Evolutionary conservation across 2,113 vertebrate species (phyloP).

Genomic region (Mugil cephalus): DNA sequence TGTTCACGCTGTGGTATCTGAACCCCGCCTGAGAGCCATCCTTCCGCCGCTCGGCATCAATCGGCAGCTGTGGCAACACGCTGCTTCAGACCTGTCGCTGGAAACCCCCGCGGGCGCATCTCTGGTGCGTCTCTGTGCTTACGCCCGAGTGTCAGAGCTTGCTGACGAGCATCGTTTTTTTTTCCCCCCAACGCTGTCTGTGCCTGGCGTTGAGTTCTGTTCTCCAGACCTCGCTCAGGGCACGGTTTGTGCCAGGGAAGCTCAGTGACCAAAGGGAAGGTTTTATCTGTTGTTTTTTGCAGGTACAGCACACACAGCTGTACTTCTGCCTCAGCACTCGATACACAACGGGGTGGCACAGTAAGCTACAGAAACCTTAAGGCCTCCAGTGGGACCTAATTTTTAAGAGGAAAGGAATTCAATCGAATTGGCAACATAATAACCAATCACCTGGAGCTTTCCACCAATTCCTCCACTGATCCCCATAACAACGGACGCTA

Average conservation of each 20-base stretch:
- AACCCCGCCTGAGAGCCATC: constrained; percentile 7
- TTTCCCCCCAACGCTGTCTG: not conserved
- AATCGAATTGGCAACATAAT: no score
- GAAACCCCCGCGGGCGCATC: constrained; percentile 49
- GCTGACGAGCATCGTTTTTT: constrained; percentile 11
- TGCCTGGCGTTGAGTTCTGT: constrained; percentile 4
- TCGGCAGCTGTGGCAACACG: not conserved
- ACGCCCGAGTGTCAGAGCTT: constrained; percentile 14
- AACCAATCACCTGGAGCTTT: no score
- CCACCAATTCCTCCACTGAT: no score
- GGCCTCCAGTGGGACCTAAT: not conserved
- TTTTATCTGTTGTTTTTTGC: not conserved
- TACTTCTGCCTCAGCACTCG: constrained; percentile 12
- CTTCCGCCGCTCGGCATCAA: constrained; percentile 4
- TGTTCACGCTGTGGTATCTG: constrained; percentile 6
- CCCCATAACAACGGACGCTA: no score
- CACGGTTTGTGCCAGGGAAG: constrained; percentile 16
- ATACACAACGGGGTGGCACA: not conserved
- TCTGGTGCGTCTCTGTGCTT: constrained; percentile 22
- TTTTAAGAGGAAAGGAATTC: no score
- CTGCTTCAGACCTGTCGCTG: constrained; percentile 27
- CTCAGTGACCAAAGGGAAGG: constrained; percentile 17
- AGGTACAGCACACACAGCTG: not conserved
- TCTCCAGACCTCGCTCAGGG: constrained; percentile 31
- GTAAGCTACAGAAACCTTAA: not conserved